Evolutionary conservation across 2,888 invertebrate genomes (phyloP), one percentile per base, ranked within the genome.

Genomic region (Malachius bipustulatus): DNA sequence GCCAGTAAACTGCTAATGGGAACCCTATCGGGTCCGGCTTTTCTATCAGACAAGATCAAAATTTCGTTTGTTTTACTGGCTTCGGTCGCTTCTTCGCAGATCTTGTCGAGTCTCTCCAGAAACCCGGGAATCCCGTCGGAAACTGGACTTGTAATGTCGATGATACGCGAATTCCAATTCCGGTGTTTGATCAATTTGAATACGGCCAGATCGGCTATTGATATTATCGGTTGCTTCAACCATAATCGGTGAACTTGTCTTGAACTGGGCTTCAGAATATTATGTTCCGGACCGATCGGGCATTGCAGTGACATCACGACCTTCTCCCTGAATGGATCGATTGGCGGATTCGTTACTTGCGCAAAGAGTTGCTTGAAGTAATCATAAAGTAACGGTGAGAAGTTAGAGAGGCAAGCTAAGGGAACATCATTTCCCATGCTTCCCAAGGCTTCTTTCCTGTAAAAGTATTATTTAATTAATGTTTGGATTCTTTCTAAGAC

Each of bases 351-450:
- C 50, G 98, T 98, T 49, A 94, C 90, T 71, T 98, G 98, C 19
- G 98, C 98, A 65, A 98, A 98, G 30, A 97, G 70, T 60, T 98
- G 98, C 59, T 98, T 97, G 70, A 98, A 98, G 64, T 98, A 98
- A 49, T 90, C 90, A 62, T 94, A 98, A 2, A 89, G 73, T 38
- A 96, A 68, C 4, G 98, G 98, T 58, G 94, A 88, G 67, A 89
- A 96, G 59, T 78, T 73, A 1, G 97, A 98, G 14, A 98, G 73
- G 54, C 98, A 98, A 4, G 98, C 98, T 47, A 98, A 66, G 0
- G 98, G 97, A 0, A 89, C 88, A 65, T 98, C 98, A 62, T 98
- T 98, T 39, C 98, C 98, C 98, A 98, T 98, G 15, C 96, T 97
- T 35, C 98, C 98, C 13, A 98, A 70, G 1, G 96, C 90, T 68